Evolutionary conservation across 2,888 invertebrate species (phyloP).

Genomic region (Catocala fraxini): DNA sequence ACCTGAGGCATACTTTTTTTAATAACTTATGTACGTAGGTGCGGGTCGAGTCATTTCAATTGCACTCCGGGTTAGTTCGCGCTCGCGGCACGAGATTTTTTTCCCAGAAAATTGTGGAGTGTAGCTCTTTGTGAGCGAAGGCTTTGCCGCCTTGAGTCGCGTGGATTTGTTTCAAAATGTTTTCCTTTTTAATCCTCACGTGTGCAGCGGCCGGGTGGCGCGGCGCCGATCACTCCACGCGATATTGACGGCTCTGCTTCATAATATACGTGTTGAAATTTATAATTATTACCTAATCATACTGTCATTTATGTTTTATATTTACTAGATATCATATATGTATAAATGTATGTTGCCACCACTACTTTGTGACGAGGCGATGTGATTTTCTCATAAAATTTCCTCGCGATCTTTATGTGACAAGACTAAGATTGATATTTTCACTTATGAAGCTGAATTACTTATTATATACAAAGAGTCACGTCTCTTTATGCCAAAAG

Average conservation of each 20-base stretch:
- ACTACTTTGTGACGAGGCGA: too few species aligned
- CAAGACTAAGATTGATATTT: too few species aligned
- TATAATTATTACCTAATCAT: too few species aligned
- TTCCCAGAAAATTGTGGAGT: conserved; percentile 80
- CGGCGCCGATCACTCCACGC: neutral
- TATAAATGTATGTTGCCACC: too few species aligned
- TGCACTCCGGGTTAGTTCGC: conserved; percentile 61
- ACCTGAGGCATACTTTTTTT: conserved; percentile 84
- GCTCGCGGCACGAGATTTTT: conserved; percentile 73
- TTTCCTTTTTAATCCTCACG: conserved; percentile 44
- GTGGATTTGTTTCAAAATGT: conserved; percentile 60
- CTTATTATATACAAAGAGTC: too few species aligned
- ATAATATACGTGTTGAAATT: too few species aligned
- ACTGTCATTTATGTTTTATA: too few species aligned
- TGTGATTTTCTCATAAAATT: too few species aligned
- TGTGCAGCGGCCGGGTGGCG: conserved; percentile 21
- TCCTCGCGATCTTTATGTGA: too few species aligned
- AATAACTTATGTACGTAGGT: conserved; percentile 85
- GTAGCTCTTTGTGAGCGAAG: conserved; percentile 70
- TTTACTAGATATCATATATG: too few species aligned
- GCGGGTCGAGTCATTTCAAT: conserved; percentile 69
- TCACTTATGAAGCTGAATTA: too few species aligned
- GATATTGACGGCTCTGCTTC: neutral
- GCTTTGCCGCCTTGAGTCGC: conserved; percentile 70
- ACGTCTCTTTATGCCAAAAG: too few species aligned